Percentiles rank a stretch among this genome's conserved stretches.
These are phyloP conservation scores for Anthophora plumipes DNA, from an alignment of 2,888 invertebrate species.

Conservation along the genomic window DNA sequence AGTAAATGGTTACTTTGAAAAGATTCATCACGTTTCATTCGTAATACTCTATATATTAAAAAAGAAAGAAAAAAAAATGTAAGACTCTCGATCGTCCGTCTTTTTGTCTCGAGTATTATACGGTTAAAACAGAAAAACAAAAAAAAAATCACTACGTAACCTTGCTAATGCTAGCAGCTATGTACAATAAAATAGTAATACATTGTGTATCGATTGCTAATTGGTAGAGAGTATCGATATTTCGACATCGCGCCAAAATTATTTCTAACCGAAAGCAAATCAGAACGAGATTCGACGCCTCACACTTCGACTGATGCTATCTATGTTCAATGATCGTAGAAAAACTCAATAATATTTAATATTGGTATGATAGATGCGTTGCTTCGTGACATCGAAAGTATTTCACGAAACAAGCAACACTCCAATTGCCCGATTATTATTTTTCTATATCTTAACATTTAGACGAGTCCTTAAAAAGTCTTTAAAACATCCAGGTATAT, in stretches of 20 bases:
- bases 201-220: conserved; percentile 26
- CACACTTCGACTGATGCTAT: conserved; percentile 1
- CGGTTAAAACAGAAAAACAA: conserved; percentile 23
- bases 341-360: neutral
- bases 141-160: conserved; percentile 30
- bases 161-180: conserved; percentile 36
- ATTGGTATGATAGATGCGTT: conserved; percentile 3
- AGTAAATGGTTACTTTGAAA: neutral
- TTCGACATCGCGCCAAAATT: conserved; percentile 14
- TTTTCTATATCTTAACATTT: conserved; percentile 14
- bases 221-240: conserved; percentile 18
- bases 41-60: conserved; percentile 15
- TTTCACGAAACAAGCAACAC: neutral
- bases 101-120: conserved; percentile 27
- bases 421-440: conserved; percentile 1
- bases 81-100: conserved; percentile 6
- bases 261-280: conserved; percentile 16
- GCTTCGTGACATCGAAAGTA: neutral
- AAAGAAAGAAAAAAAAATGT: no score
- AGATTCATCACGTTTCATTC: neutral
- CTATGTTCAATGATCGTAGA: neutral
- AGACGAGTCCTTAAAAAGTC: conserved; percentile 12
- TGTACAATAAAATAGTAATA: conserved; percentile 48
- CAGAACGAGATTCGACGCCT: conserved; percentile 9
- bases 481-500: conserved; percentile 40